Percentiles rank a stretch among this genome's conserved stretches.
phyloP scores from a whole-genome alignment of 2,113 vertebrate genomes.

The Tyto alba region DNA sequence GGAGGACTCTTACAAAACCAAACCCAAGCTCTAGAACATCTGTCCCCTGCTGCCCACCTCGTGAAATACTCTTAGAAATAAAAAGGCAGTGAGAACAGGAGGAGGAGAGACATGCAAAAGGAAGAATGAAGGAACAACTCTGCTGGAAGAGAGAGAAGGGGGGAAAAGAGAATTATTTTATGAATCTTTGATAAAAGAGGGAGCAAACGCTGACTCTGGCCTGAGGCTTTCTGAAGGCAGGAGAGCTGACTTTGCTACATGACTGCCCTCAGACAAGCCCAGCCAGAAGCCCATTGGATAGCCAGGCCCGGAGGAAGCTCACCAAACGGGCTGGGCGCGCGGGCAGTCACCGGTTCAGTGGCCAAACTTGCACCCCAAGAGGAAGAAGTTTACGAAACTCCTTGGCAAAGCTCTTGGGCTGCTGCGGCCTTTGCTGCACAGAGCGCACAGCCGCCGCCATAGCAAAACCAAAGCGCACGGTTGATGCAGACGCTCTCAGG shows the following conservation, averaged over 20 bases:
- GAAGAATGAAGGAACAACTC: neutral
- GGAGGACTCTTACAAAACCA: neutral
- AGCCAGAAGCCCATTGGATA: fast-evolving
- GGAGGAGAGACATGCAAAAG: neutral
- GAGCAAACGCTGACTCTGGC: neutral
- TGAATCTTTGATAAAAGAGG: neutral
- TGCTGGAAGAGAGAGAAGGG: neutral
- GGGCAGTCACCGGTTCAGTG: neutral
- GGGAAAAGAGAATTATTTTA: neutral
- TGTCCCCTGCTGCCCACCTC: neutral
- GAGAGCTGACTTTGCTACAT: neutral
- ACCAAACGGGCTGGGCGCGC: fast-evolving
- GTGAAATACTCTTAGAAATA: neutral
- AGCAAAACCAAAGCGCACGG: fast-evolving
- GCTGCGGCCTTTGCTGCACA: neutral
- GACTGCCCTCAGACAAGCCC: fast-evolving
- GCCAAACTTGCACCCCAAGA: neutral
- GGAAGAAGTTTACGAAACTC: neutral
- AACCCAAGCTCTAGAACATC: neutral
- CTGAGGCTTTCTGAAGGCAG: neutral
- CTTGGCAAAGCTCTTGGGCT: fast-evolving
- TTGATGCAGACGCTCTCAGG: fast-evolving
- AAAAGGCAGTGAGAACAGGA: neutral
- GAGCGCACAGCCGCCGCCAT: fast-evolving
- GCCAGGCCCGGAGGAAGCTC: neutral